Evolutionary conservation across 2,113 vertebrate genomes (phyloP).

Genomic region (Anguilla rostrata): DNA sequence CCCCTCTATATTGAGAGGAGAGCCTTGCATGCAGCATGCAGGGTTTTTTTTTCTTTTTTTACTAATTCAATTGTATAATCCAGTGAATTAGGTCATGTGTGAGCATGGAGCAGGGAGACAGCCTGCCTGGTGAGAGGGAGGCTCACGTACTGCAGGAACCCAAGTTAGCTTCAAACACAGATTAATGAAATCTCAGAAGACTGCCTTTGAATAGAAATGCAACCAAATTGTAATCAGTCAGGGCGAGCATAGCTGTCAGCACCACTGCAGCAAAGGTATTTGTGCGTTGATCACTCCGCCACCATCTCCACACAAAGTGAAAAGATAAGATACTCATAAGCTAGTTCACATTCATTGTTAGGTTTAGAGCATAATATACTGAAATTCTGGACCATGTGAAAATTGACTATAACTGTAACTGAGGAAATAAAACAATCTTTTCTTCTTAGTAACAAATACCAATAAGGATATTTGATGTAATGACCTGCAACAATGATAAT

Average conservation of each 20-base stretch:
- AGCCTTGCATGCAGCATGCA: background rate
- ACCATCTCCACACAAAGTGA: background rate
- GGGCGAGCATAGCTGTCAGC: constrained; percentile 18
- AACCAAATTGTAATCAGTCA: constrained; percentile 30
- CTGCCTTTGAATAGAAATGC: constrained; percentile 19
- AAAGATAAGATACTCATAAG: background rate
- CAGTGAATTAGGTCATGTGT: background rate
- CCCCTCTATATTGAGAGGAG: background rate
- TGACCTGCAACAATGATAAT: too few relatives aligned
- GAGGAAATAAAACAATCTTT: too few relatives aligned
- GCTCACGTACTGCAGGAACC: background rate
- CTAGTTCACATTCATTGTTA: too few relatives aligned
- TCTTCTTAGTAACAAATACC: too few relatives aligned
- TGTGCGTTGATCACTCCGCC: background rate
- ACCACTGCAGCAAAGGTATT: background rate
- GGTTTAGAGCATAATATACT: too few relatives aligned
- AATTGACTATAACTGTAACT: too few relatives aligned
- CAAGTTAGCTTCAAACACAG: constrained; percentile 17
- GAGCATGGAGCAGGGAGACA: background rate
- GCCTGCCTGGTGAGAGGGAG: background rate
- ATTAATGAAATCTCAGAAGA: constrained; percentile 26
- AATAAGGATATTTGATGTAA: too few relatives aligned
- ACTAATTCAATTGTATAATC: background rate
- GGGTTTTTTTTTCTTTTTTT: background rate
- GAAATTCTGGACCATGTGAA: too few relatives aligned